Conservation (phyloP, 2,888 invertebrate genomes). For the Lymantria monacha region DNA sequence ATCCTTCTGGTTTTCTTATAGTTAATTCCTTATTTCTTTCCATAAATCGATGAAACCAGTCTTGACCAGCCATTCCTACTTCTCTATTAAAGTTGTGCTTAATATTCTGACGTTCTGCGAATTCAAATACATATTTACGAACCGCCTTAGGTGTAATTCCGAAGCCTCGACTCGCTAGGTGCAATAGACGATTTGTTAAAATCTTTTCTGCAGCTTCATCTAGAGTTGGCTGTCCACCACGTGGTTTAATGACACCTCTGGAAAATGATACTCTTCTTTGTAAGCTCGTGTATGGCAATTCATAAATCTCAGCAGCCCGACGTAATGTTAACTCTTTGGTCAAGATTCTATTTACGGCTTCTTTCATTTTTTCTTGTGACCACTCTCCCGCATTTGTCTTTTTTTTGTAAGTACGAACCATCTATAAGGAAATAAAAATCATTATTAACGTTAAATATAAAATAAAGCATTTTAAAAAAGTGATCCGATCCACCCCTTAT, state of each 20-base stretch:
- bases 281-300: slow-evolving; percentile 9
- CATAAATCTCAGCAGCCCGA: slow-evolving; percentile 8
- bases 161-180: no score
- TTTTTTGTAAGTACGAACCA: slow-evolving; percentile 13
- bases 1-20: slow-evolving; percentile 14
- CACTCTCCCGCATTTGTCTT: slow-evolving; percentile 5
- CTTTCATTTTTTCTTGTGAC: slow-evolving; percentile 9
- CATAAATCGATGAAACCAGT: slow-evolving; percentile 12
- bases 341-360: slow-evolving; percentile 2
- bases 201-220: no score
- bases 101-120: slow-evolving; percentile 9
- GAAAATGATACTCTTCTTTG: slow-evolving; percentile 11
- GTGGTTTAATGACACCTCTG: slow-evolving; percentile 1
- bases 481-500: no score
- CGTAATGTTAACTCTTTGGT: slow-evolving; percentile 7
- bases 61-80: slow-evolving; percentile 10
- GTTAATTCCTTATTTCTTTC: slow-evolving; percentile 9
- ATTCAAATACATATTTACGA: slow-evolving; percentile 13
- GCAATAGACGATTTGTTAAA: no score
- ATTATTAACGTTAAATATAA: no score
- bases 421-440: no score
- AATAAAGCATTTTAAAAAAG: no score
- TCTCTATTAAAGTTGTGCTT: background rate
- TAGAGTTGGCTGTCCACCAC: no score
- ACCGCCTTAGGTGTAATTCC: background rate